These are phyloP conservation scores for Iguana delicatissima DNA, from an alignment of 2,797 vertebrate genomes.

Conservation along the genomic window DNA sequence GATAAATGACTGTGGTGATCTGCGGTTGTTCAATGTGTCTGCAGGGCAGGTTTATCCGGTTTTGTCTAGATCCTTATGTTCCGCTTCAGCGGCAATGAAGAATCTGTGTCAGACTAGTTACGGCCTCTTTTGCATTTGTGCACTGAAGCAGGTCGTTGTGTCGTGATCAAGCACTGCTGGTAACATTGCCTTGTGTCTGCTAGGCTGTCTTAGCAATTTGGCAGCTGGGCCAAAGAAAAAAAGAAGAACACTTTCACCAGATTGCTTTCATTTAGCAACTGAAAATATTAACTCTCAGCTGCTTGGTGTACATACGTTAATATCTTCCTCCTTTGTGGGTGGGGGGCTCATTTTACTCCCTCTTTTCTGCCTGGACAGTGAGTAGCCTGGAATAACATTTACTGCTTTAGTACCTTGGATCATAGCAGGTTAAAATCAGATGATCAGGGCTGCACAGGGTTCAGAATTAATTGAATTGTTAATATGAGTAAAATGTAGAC, in stretches of 20 bases:
- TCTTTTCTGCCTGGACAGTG: background rate
- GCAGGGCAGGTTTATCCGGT: background rate
- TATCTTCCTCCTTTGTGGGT: background rate
- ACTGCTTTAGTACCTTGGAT: too few relatives aligned
- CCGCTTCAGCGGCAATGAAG: slow-evolving; percentile 6
- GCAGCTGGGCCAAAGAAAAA: background rate
- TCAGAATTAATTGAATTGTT: too few relatives aligned
- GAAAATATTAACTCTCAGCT: background rate
- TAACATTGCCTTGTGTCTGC: background rate
- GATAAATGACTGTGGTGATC: background rate
- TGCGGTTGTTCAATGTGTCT: background rate
- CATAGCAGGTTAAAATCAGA: too few relatives aligned
- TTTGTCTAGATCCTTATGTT: slow-evolving; percentile 20
- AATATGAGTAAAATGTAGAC: too few relatives aligned
- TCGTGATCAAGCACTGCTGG: background rate
- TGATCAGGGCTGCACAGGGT: too few relatives aligned
- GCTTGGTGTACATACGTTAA: background rate
- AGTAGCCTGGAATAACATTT: too few relatives aligned
- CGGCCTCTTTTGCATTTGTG: slow-evolving; percentile 19
- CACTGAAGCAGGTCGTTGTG: background rate
- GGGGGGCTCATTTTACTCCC: background rate
- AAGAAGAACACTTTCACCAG: background rate
- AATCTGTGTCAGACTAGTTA: background rate
- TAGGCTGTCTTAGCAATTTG: background rate
- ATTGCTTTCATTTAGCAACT: background rate